Base-by-base conservation (phyloP, 1,140 invertebrate genomes). In the Ceratosolen solmsi region DNA sequence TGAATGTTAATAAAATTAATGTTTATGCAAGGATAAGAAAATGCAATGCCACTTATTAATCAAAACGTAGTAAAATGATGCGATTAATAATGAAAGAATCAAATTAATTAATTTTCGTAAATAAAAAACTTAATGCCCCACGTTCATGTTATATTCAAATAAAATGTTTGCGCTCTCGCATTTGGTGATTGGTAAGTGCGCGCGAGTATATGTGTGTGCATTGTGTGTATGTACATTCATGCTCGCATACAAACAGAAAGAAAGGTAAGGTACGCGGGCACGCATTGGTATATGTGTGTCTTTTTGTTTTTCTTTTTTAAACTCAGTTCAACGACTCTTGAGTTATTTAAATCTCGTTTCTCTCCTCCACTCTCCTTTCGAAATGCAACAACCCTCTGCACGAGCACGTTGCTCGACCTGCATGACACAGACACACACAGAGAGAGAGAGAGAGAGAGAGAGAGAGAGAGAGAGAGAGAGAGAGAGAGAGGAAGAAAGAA, bases 241-340 rank as follows among this genome's bases (percentile, higher is more conserved):
- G 51, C 51, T 22, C 51, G 51, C 51, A 22, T 3, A 22, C 11
- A 54, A 54, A 54, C 13, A 54, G 20, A 54, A 54, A 54, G 51
- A 54, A 15, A 54, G 17, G 17, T 54, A 54, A 54, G 5, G 51
- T 22, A 54, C 20, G 22, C 2, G 15, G 4, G 33, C 20, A 33
- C 27, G 25, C 2, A 2, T 9, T 25, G 2, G 27, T 15, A 15
- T 30, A 15, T 82, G 80, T 85, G 68, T 75, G 81, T 84, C 82
- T 74, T 72, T 63, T 72, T 72, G 82, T 87, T 85, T 85, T 83
- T 82, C 76, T 46, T 82, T 85, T 86, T 84, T 82, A 51, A 83
- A 82, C 71, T 83, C 82, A 83, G 86, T 86, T 86, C 86, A 87
- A 87, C 85, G 86, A 87, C 86, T 86, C 84, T 83, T 76, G 78